phyloP scores from a whole-genome alignment of 1,140 invertebrate species.

The Anastrepha obliqua region DNA sequence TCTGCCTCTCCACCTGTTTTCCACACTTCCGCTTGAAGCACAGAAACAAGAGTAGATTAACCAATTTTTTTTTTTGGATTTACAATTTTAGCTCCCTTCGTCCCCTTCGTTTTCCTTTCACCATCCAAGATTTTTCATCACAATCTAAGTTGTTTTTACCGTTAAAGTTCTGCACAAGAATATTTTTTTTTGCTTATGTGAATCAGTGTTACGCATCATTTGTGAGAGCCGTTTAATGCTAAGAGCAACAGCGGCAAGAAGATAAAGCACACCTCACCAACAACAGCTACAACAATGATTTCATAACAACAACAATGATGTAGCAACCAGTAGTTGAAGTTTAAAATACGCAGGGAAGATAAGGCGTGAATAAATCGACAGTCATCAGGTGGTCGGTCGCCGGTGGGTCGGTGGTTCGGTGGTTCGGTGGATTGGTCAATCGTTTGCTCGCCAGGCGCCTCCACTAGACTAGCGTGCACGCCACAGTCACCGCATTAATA shows the following conservation, averaged over 20 bases:
- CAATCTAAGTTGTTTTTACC: not conserved
- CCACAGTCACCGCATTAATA: slow-evolving; percentile 32
- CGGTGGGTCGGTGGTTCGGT: not conserved
- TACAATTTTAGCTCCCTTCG: no score
- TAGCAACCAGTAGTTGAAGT: slow-evolving; percentile 20
- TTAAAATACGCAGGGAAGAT: slow-evolving; percentile 4
- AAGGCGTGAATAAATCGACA: not conserved
- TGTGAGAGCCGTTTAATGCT: slow-evolving; percentile 11
- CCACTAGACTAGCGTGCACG: slow-evolving; percentile 28
- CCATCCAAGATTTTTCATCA: no score
- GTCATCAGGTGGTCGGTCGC: not conserved
- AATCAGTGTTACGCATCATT: slow-evolving; percentile 19
- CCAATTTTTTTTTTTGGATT: no score
- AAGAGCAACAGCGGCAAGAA: not conserved
- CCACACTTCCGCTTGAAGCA: no score
- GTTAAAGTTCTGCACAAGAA: not conserved
- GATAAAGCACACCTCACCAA: not conserved
- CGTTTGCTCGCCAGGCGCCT: not conserved
- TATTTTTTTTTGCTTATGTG: not conserved
- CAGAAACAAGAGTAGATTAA: no score
- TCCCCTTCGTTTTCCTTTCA: no score
- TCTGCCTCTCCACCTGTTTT: no score
- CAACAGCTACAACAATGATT: not conserved
- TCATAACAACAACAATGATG: not conserved
- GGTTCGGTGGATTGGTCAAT: not conserved